phyloP scores from a whole-genome alignment of 1,140 invertebrate species.

The Saxidomus purpurata region DNA sequence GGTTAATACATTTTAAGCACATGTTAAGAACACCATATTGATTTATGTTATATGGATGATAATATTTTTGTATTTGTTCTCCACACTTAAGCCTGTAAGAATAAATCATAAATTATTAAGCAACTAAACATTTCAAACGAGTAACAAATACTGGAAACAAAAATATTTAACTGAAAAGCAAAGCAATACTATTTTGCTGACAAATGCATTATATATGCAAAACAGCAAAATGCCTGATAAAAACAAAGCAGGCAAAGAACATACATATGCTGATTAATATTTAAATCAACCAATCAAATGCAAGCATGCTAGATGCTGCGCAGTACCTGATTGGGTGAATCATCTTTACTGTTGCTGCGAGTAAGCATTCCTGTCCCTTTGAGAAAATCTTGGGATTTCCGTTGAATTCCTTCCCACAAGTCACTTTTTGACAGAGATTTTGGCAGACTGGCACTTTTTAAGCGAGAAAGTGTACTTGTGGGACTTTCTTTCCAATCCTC shows the following conservation, averaged over 20 bases:
- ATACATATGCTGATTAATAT: constrained; percentile 1
- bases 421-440: constrained; percentile 76
- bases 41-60: too few relatives aligned
- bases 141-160: too few relatives aligned
- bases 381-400: constrained; percentile 83
- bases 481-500: constrained; percentile 81
- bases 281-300: constrained; percentile 59
- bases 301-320: constrained; percentile 59
- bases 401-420: constrained; percentile 83
- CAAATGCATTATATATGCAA: background rate
- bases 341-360: constrained; percentile 79
- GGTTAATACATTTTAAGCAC: too few relatives aligned
- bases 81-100: too few relatives aligned
- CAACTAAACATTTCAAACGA: too few relatives aligned
- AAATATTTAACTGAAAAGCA: background rate
- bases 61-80: too few relatives aligned
- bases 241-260: background rate
- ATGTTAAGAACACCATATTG: too few relatives aligned
- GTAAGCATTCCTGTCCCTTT: constrained; percentile 81
- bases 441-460: constrained; percentile 82
- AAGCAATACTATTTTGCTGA: background rate
- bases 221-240: background rate
- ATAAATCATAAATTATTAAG: too few relatives aligned
- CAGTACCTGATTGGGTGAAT: constrained; percentile 75
- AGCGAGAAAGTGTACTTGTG: constrained; percentile 68